Percentiles rank a stretch among this genome's conserved stretches.
Evolutionary conservation across 2,888 invertebrate species (phyloP).

Genomic region (Julus scanicus): DNA sequence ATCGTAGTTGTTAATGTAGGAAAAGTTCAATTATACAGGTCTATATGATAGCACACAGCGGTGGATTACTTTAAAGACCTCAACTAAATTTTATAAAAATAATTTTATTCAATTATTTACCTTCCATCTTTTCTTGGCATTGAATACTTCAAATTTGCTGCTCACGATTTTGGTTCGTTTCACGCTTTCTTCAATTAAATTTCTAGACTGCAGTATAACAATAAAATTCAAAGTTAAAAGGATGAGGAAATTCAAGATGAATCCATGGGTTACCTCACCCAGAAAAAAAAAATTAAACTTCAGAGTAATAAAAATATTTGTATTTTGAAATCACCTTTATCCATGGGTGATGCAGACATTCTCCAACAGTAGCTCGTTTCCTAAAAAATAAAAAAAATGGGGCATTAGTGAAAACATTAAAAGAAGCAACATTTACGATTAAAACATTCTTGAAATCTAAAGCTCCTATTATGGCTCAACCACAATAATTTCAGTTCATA

Average conservation of each 20-base stretch:
- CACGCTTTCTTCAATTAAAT: conserved; percentile 29
- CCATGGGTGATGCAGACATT: conserved; percentile 75
- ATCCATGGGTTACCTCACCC: not conserved
- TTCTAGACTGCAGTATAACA: conserved; percentile 38
- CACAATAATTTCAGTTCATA: too few species aligned
- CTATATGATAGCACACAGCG: not conserved
- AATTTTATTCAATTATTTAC: conserved; percentile 61
- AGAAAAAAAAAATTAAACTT: not conserved
- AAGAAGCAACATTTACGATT: too few species aligned
- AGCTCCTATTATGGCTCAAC: too few species aligned
- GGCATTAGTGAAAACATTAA: not conserved
- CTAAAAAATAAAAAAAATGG: conserved; percentile 63
- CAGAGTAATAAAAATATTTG: not conserved
- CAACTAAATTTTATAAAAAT: not conserved
- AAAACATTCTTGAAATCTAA: too few species aligned
- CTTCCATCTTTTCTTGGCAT: conserved; percentile 69
- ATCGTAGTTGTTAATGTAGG: not conserved
- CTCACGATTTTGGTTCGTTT: conserved; percentile 63
- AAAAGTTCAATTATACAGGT: not conserved
- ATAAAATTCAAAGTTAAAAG: conserved; percentile 22
- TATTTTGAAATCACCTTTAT: conserved; percentile 67
- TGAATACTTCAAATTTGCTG: conserved; percentile 69
- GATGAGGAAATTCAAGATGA: conserved; percentile 16
- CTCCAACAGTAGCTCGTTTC: conserved; percentile 71
- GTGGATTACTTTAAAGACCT: not conserved